Conservation (phyloP, 2,797 vertebrate genomes). For the Labroides dimidiatus region DNA sequence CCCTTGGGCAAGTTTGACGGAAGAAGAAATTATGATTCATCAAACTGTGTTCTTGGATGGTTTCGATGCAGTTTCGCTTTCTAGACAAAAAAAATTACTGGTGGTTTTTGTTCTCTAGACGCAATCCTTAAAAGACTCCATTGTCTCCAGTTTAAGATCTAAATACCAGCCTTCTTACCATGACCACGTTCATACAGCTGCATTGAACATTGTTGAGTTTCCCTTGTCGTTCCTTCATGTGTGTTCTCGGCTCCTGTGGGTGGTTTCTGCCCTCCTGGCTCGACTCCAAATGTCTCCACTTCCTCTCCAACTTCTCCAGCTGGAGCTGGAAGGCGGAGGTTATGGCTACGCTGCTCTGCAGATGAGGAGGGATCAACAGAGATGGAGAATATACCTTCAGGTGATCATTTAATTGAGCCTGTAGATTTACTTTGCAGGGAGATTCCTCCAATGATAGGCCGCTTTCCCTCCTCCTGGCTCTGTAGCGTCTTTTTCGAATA, state of each 20-base stretch:
- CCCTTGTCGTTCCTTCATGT: slow-evolving; percentile 1
- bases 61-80: too few species aligned
- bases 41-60: too few species aligned
- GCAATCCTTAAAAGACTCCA: too few species aligned
- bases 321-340: slow-evolving; percentile 50
- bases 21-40: too few species aligned
- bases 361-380: slow-evolving; percentile 50
- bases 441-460: slow-evolving; percentile 35
- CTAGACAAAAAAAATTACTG: too few species aligned
- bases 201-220: neutral
- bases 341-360: slow-evolving; percentile 31
- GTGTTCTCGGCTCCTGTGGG: slow-evolving; percentile 37
- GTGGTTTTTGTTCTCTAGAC: too few species aligned
- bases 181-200: too few species aligned
- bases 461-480: slow-evolving; percentile 7
- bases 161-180: too few species aligned
- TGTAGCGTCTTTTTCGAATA: slow-evolving; percentile 36
- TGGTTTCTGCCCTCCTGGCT: slow-evolving; percentile 48
- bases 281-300: slow-evolving; percentile 44
- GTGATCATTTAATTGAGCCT: slow-evolving; percentile 70
- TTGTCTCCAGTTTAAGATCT: too few species aligned
- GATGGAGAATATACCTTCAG: slow-evolving; percentile 45
- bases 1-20: too few species aligned
- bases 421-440: slow-evolving; percentile 43
- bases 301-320: slow-evolving; percentile 44